Base-by-base conservation (phyloP, 1,140 invertebrate species). In the Arctopsyche grandis region DNA sequence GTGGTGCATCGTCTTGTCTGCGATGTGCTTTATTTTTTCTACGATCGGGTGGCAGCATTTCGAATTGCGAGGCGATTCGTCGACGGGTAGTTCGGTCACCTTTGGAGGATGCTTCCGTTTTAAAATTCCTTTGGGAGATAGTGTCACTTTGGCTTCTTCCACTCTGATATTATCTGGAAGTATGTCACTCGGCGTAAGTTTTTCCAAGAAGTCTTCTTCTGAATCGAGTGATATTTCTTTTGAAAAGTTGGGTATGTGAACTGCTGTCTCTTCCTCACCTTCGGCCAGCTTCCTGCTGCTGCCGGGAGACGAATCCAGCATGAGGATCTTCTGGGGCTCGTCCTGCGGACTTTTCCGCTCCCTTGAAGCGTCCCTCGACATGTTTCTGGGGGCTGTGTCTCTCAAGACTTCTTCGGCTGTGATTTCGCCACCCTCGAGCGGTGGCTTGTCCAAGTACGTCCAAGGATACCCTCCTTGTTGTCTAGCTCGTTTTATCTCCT, bases 381-480 rank as follows among this genome's bases (percentile, higher is more conserved):
- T 88, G 74, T 86, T 86, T 84, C 84, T 19, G 86, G 87, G 76
- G 84, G 86, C 52, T 7, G 86, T 85, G 77, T 86, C 85, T 77
- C 85, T 84, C 44, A 88, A 85, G 46, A 89, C 86, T 80, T 86
- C 85, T 82, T 88, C 88, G 24, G 88, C 87, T 46, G 87, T 88
- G 63, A 89, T 86, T 83, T 90, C 89, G 9, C 87, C 89, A 83
- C 89, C 87, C 78, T 87, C 86, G 19, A 91, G 77, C 0, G 89
- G 89, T 22, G 85, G 85, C 82, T 91, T 91, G 78, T 90, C 85
- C 10, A 93, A 84, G 84, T 92, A 89, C 19, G 93, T 93, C 92
- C 92, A 93, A 76, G 93, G 93, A 84, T 93, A 93, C 52, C 90
- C 91, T 79, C 93, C 93, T 83, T 89, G 86, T 78, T 86, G 85